These are phyloP conservation scores for Sesia bembeciformis DNA, from an alignment of 2,888 invertebrate genomes.

Conservation along the genomic window DNA sequence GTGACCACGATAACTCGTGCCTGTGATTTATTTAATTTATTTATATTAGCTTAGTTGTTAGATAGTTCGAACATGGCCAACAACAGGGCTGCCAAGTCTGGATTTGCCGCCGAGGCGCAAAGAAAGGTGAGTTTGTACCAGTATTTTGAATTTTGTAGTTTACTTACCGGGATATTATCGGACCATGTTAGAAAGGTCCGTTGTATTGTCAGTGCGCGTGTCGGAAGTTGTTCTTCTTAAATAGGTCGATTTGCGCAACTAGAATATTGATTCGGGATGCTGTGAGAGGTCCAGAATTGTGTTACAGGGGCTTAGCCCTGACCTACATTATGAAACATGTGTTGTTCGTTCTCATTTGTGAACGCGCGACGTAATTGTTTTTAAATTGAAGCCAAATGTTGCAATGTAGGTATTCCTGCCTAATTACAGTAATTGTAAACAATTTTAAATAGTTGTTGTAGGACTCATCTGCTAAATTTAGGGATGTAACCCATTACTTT, in stretches of 20 bases:
- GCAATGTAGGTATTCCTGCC: neutral
- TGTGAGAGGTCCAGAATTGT: constrained; percentile 52
- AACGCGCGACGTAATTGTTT: neutral
- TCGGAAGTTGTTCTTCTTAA: constrained; percentile 9
- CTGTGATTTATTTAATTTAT: constrained; percentile 57
- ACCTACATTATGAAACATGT: constrained; percentile 43
- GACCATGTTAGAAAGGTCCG: neutral
- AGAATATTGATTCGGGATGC: constrained; percentile 60
- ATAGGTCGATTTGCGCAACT: constrained; percentile 21
- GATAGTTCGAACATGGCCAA: constrained; percentile 78
- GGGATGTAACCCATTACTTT: too few species aligned
- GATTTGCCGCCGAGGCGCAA: constrained; percentile 97
- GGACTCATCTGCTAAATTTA: too few species aligned
- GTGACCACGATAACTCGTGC: constrained; percentile 58
- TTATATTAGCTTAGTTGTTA: constrained; percentile 36
- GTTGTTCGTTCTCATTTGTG: neutral
- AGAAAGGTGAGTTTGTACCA: constrained; percentile 82
- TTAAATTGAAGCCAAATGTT: neutral
- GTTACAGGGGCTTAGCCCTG: constrained; percentile 57
- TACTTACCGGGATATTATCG: constrained; percentile 16
- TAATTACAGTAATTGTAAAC: neutral
- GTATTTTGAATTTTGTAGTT: constrained; percentile 3
- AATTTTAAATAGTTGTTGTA: neutral
- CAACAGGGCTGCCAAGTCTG: constrained; percentile 91
- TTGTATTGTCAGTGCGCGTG: neutral